A percentile compares a stretch with the other conserved stretches of the same genome.
Evolutionary conservation across 2,797 vertebrate species (phyloP).

Genomic region (Lacerta viridis): DNA sequence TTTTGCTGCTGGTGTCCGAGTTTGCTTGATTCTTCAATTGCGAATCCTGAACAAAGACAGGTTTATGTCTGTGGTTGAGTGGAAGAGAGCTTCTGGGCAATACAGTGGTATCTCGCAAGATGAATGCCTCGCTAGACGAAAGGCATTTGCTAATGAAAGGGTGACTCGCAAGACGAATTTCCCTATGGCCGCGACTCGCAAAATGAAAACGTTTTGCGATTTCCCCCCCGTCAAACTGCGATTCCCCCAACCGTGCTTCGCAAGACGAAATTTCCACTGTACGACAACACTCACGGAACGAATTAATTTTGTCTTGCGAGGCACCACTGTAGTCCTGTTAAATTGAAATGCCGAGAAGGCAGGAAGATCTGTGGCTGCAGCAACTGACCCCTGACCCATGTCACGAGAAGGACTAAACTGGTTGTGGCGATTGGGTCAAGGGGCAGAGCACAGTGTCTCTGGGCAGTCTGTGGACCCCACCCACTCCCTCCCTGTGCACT

Average conservation of each 20-base stretch:
- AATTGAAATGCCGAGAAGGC: not conserved
- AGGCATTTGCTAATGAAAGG: too few relatives aligned
- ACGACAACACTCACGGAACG: too few relatives aligned
- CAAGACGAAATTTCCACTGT: too few relatives aligned
- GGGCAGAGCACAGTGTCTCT: not conserved
- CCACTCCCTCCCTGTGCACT: not conserved
- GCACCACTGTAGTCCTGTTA: not conserved
- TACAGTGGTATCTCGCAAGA: too few relatives aligned
- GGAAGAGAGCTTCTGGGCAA: not conserved
- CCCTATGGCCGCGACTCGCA: too few relatives aligned
- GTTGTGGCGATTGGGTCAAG: not conserved
- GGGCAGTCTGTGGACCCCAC: not conserved
- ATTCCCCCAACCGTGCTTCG: too few relatives aligned
- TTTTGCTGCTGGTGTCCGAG: conserved; percentile 11
- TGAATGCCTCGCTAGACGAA: too few relatives aligned
- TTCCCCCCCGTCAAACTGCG: too few relatives aligned
- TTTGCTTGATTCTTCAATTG: conserved; percentile 3
- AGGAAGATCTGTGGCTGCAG: not conserved
- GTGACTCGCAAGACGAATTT: too few relatives aligned
- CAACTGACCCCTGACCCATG: too few relatives aligned
- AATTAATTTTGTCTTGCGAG: too few relatives aligned
- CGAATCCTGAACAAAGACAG: conserved; percentile 21
- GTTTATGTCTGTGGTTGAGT: not conserved
- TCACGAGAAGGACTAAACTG: not conserved
- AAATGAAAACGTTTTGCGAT: too few relatives aligned